Base-by-base conservation (phyloP, 2,888 invertebrate species). In the Cordilura impudica region DNA sequence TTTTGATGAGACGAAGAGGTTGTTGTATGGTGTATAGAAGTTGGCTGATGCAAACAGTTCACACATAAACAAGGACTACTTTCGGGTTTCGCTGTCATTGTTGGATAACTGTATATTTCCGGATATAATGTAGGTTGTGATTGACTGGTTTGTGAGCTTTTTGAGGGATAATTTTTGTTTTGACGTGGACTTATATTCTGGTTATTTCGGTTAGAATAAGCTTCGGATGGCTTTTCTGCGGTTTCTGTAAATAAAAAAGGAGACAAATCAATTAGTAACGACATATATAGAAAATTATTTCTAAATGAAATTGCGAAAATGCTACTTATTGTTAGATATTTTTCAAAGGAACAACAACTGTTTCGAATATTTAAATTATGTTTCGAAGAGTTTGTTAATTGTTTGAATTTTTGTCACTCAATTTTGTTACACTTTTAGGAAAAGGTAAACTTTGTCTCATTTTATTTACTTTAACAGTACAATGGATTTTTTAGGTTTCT, bases 201-300 rank as follows among this genome's bases (percentile, higher is more conserved):
- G 85, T 84, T 67, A 85, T 84, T 61, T 84, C 82, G 70, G 84
- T 83, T 5, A 86, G 79, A 66, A 85, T 83, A 75, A 86, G 82
- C 80, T 81, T 84, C 66, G 84, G 84, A 21, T 81, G 65, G 63
- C 70, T 81, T 78, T 58, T 81, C 56, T 67, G 63, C 60, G 66
- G 31, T 78, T 78, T 78, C 82, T 83, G 69, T 43, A n/a, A 26
- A 65, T 79, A 0, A 76, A 39, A 61, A 43, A 69, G 65, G 35
- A 67, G 71, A 78, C 79, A 73, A 74, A 81, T 45, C n/a, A n/a
- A n/a, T n/a, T n/a, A n/a, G n/a, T n/a, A n/a, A n/a, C n/a, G n/a
- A n/a, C n/a, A n/a, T n/a, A n/a, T n/a, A n/a, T n/a, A n/a, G n/a
- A n/a, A n/a, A n/a, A n/a, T n/a, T n/a, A n/a, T n/a, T n/a, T n/a